Evolutionary conservation across 2,113 vertebrate species (phyloP), one percentile per base, ranked within the genome.

Genomic region (Paralichthys olivaceus): DNA sequence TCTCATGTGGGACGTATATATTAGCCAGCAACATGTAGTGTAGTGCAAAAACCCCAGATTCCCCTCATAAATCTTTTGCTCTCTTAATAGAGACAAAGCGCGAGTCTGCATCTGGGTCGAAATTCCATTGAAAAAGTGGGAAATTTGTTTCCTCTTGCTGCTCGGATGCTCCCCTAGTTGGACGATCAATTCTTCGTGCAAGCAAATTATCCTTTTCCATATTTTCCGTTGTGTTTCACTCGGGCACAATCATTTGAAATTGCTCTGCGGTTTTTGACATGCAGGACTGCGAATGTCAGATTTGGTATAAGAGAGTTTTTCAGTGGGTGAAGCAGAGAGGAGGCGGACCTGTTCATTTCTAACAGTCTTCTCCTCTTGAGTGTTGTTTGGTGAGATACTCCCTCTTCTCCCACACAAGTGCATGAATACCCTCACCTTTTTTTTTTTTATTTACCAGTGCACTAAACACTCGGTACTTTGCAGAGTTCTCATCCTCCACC

Each of bases 71-170:
- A 89, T 89, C 84, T 86, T 67, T 77, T 1, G 65, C 34, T 78
- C 7, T 81, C 69, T 69, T 85, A 89, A 87, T 73, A 86, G 77
- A 90, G 81, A 87, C 72, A 75, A 87, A 90, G 65, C 25, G 5
- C 76, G 69, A 67, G 74, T 75, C 56, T 66, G 80, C 51, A 69
- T 78, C 64, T 74, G 58, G 80, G 75, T 76, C 11, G 8, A 72
- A 80, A 71, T 81, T 68, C 34, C 61, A 60, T 47, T 77, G 72
- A 84, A 84, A 14, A 5, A 45, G 67, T 71, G 58, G 64, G 67
- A 60, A 64, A 63, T 82, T 26, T 55, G 57, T 84, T 88, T 84
- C 79, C 53, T 66, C 59, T 64, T 73, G 17, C 47, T 32, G 56
- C 43, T 60, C 63, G 65, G 56, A 64, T 56, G 47, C 53, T 80